Evolutionary conservation across 2,888 invertebrate species (phyloP).

Genomic region (Polylopha cassiicola): DNA sequence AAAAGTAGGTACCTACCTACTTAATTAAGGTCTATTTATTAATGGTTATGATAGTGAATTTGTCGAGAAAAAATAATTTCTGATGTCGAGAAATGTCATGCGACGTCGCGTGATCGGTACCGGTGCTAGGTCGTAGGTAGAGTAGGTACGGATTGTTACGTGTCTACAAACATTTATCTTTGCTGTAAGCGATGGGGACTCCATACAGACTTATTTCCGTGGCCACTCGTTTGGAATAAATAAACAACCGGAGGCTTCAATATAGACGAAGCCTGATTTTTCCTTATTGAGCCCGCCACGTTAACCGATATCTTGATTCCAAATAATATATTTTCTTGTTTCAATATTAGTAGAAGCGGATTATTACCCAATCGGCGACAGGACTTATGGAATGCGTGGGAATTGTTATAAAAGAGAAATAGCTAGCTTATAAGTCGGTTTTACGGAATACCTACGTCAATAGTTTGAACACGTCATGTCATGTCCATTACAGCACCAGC

Average conservation of each 20-base stretch:
- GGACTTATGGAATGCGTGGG: constrained; percentile 9
- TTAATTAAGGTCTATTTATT: no score
- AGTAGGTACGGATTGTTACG: background rate
- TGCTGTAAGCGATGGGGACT: constrained; percentile 41
- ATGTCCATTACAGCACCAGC: no score
- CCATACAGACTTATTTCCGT: constrained; percentile 61
- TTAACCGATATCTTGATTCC: constrained; percentile 54
- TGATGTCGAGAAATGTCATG: no score
- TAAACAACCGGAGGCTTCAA: constrained; percentile 52
- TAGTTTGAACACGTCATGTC: no score
- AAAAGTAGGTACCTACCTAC: no score
- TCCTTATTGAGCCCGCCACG: constrained; percentile 48
- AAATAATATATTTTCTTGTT: constrained; percentile 42
- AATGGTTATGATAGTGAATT: no score
- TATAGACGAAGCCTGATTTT: constrained; percentile 50
- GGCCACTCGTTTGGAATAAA: constrained; percentile 62
- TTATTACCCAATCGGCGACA: constrained; percentile 14
- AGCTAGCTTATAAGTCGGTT: no score
- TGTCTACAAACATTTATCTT: constrained; percentile 24
- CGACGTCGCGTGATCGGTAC: no score
- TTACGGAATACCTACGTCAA: no score
- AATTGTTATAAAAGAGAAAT: constrained; percentile 1
- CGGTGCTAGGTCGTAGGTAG: no score
- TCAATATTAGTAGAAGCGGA: constrained; percentile 30
- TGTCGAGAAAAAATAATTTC: no score